Evolutionary conservation across 2,113 vertebrate genomes (phyloP), one percentile per base, ranked within the genome.

Genomic region (Phalacrocorax brasilianus): DNA sequence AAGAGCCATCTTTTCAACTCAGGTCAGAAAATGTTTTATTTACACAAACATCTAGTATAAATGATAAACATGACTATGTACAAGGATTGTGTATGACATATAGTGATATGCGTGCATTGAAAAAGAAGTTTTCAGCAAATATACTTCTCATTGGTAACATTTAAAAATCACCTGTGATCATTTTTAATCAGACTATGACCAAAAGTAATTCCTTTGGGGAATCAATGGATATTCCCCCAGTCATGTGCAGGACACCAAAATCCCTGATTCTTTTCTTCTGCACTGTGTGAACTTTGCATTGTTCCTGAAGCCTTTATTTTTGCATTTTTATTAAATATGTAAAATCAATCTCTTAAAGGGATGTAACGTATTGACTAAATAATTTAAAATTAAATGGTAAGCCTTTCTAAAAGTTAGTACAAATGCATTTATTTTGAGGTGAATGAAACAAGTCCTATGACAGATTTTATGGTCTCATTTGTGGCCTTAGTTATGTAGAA

Each of bases 1-100:
- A 97, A 98, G 99, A 97, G 99, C 99, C 93, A 99, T 99, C 94
- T 99, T 98, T 82, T 99, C 99, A 79, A 99, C 99, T 61, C 99
- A 99, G 99, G 99, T 99, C 97, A 89, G 93, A 83, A 87, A 88
- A 59, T 24, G 3, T 35, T 6, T 71, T 89, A 21, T 38, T 93
- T 75, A 33, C 26, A 50, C 35, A 30, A 62, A 19, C 18, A 17
- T n/a, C 14, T 28, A 18, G 11, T 74, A 66, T 45, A 63, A 70
- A 84, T 56, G 12, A 59, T 65, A 47, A 87, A 22, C 14, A 23
- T 68, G 17, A 58, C 59, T 24, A 8, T 28, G 3, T 67, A 28
- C 32, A 72, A 72, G 35, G 15, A 21, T 77, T 73, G 15, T 8
- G 2, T 58, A 12, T 66, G 44, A 68, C 19, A 27, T 38, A 21